Evolutionary conservation across 1,140 invertebrate genomes (phyloP), one percentile per base, ranked within the genome.

Genomic region (Mylabris phalerata): DNA sequence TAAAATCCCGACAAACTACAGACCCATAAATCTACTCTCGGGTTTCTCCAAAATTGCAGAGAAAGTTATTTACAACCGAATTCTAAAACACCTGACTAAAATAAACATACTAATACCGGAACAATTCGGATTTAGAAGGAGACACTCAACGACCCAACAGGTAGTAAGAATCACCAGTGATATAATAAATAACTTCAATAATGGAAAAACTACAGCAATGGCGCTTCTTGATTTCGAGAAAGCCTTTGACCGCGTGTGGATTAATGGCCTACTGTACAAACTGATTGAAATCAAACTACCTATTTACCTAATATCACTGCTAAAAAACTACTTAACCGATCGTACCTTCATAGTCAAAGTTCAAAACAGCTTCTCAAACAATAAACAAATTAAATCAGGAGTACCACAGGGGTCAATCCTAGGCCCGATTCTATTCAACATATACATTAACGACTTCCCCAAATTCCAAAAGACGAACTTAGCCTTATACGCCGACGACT

Each of bases 191-290:
- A 19, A 19, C 19, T 11, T 48, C 46, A 39, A 46, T 24, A 39
- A 43, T 26, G 6, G 25, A 11, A 42, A 49, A 49, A 49, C 3
- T 25, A 6, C 11, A 39, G 48, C 9, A 25, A 43, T 27, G 24
- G n/a, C n/a, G 32, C 13, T 5, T 32, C 26, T 38, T 5, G 11
- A 38, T 19, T 11, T 63, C 11, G 4, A 6, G 3, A 59, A 57
- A 48, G 52, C 72, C 4, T 74, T 73, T 50, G 71, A 74, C 52
- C 61, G 46, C 52, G 67, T 71, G 5, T 72, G 70, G 69, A 64
- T 65, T 19, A 43, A 63, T 4, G 71, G 64, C n/a, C 48, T 74
- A 5, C 41, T 72, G 3, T 62, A 65, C 47, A 73, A 73, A 63
- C 46, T 72, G 2, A 45, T 59, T 24, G 26, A 42, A 48, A 32